Percentiles rank a stretch among this genome's conserved stretches.
Evolutionary conservation across 2,888 invertebrate species (phyloP).

Genomic region (Conistra vaccinii): DNA sequence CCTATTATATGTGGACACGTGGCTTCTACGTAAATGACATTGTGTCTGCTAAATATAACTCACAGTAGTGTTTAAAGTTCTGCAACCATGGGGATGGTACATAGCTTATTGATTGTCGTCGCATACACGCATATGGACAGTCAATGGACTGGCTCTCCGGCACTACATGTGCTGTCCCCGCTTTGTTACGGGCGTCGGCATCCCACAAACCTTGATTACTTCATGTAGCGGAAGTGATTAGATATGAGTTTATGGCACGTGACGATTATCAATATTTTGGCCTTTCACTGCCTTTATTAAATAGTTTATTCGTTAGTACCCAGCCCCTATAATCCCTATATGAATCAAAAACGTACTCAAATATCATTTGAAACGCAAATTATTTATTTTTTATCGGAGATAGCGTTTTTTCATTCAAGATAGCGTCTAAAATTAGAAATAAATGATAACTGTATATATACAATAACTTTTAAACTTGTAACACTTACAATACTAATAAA

Average conservation of each 20-base stretch:
- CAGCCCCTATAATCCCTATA: neutral
- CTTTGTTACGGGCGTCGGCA: neutral
- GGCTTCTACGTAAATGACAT: slow-evolving; percentile 14
- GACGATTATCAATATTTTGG: slow-evolving; percentile 23
- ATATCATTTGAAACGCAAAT: slow-evolving; percentile 5
- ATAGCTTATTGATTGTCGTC: slow-evolving; percentile 25
- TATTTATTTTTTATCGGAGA: slow-evolving; percentile 15
- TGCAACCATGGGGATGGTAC: slow-evolving; percentile 10
- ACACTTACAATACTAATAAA: neutral
- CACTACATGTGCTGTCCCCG: neutral
- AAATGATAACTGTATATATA: neutral
- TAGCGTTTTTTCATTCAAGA: slow-evolving; percentile 16
- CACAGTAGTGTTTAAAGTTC: slow-evolving; percentile 18
- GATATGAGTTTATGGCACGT: slow-evolving; percentile 23
- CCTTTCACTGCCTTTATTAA: slow-evolving; percentile 24
- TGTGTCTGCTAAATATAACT: slow-evolving; percentile 31
- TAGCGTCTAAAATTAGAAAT: slow-evolving; percentile 9
- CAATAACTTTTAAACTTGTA: neutral
- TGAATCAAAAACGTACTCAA: neutral
- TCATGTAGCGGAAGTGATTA: slow-evolving; percentile 25
- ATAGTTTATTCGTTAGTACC: slow-evolving; percentile 5
- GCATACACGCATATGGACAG: slow-evolving; percentile 3
- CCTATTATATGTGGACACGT: slow-evolving; percentile 30
- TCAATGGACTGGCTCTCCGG: slow-evolving; percentile 1
- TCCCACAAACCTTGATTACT: slow-evolving; percentile 20